phyloP scores from a whole-genome alignment of 2,888 invertebrate genomes.

The Hemaris fuciformis region DNA sequence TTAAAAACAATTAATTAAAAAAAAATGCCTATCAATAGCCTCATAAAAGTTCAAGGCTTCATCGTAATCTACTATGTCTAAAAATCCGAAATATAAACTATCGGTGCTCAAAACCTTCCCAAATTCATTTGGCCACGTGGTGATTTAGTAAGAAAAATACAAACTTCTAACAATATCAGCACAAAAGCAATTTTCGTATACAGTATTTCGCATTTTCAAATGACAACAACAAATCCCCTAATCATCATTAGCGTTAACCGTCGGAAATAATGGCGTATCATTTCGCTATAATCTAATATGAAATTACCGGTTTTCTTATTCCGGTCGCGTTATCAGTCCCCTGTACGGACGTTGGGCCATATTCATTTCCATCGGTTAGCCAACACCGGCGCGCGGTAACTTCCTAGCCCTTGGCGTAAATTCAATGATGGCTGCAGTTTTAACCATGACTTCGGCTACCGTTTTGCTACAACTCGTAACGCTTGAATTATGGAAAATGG shows the following conservation, averaged over 20 bases:
- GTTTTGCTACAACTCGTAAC: too few relatives aligned
- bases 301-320: constrained; percentile 16
- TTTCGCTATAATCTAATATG: neutral
- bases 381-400: constrained; percentile 25
- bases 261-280: neutral
- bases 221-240: neutral
- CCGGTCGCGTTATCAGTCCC: constrained; percentile 21
- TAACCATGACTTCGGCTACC: neutral
- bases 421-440: neutral
- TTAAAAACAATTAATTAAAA: too few relatives aligned
- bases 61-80: too few relatives aligned
- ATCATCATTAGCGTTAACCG: neutral
- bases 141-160: neutral
- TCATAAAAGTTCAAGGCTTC: too few relatives aligned
- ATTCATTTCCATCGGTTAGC: constrained; percentile 26
- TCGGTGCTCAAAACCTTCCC: too few relatives aligned
- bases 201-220: neutral
- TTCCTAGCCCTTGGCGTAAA: neutral
- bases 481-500: too few relatives aligned
- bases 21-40: too few relatives aligned
- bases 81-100: too few relatives aligned
- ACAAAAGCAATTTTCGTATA: neutral
- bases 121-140: neutral
- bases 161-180: neutral
- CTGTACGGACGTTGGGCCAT: constrained; percentile 32